Base-by-base conservation (phyloP, 2,113 vertebrate genomes). In the Hydropotes inermis region DNA sequence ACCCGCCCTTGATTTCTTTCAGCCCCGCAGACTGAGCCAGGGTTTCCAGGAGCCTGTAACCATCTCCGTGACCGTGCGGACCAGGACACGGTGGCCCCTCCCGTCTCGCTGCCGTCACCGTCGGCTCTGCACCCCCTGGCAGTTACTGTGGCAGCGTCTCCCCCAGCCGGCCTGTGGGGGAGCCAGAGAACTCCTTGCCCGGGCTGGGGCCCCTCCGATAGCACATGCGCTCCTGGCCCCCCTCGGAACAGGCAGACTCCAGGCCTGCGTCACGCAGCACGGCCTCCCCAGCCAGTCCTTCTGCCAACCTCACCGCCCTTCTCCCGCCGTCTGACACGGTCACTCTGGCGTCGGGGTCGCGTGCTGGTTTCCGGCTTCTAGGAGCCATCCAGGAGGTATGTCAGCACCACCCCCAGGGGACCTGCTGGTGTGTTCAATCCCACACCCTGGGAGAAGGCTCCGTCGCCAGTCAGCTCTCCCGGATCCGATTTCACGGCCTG, bases 261-360 rank as follows among this genome's bases (percentile, higher is more conserved):
- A 1, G 55, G 58, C 13, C 52, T 21, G n/a, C 43, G 30, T 58
- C 1, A 14, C 13, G 0, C 1, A 27, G 27, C 1, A 0, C 13
- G 3, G 13, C 54, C n/a, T 13, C 30, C 8, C 30, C 1, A 1
- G 4, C 21, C 1, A 0, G 8, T 55, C 47, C 13, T 27, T 6
- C 85, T 39, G 76, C 36, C 11, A 13, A 52, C 33, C 89, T 45
- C 15, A 36, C 27, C 10, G 7, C 17, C 43, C 33, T 50, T 19
- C 36, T 9, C 21, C 54, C 39, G 2, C 50, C 10, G 0, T 8
- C 55, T 25, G 16, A 47, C 52, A n/a, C 1, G 4, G n/a, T 7
- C 3, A 33, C 14, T 7, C 54, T 30, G 47, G 39, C 23, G 2
- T 52, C 6, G 45, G 55, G 39, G 47, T 13, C 58, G 0, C 4